These are phyloP conservation scores for Procavia capensis DNA, from an alignment of 2,113 vertebrate genomes.

Conservation along the genomic window DNA sequence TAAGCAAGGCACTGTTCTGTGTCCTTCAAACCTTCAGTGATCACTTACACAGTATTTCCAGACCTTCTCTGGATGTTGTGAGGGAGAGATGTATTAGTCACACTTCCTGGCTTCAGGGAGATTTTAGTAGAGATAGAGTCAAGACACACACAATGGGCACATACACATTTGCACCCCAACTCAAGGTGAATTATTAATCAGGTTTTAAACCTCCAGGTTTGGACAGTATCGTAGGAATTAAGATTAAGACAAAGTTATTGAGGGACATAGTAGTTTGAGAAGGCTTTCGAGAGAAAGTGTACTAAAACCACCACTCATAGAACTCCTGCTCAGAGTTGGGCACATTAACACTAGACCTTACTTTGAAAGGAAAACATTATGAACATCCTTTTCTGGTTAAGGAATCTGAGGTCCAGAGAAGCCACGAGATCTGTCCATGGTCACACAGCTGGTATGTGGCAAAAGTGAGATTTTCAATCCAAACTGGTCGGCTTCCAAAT, in stretches of 20 bases:
- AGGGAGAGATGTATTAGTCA: background rate
- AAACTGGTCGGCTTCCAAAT: background rate
- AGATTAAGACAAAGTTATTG: background rate
- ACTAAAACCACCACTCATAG: background rate
- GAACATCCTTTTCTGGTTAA: too few species aligned
- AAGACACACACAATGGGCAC: background rate
- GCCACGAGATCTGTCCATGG: too few species aligned
- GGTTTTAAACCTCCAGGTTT: background rate
- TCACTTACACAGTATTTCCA: background rate
- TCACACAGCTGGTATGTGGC: background rate
- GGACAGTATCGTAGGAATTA: background rate
- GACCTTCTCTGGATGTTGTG: background rate
- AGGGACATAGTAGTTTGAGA: background rate
- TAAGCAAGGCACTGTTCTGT: background rate
- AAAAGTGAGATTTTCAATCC: background rate
- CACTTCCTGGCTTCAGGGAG: background rate
- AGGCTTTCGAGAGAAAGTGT: background rate
- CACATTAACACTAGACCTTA: background rate
- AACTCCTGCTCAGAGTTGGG: background rate
- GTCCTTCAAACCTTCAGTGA: background rate
- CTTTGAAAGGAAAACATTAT: too few species aligned
- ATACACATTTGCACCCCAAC: background rate
- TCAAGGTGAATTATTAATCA: background rate
- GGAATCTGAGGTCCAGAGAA: background rate
- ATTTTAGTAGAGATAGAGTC: background rate